Evolutionary conservation across 2,113 vertebrate genomes (phyloP), one percentile per base, ranked within the genome.

Genomic region (Lepus americanus): DNA sequence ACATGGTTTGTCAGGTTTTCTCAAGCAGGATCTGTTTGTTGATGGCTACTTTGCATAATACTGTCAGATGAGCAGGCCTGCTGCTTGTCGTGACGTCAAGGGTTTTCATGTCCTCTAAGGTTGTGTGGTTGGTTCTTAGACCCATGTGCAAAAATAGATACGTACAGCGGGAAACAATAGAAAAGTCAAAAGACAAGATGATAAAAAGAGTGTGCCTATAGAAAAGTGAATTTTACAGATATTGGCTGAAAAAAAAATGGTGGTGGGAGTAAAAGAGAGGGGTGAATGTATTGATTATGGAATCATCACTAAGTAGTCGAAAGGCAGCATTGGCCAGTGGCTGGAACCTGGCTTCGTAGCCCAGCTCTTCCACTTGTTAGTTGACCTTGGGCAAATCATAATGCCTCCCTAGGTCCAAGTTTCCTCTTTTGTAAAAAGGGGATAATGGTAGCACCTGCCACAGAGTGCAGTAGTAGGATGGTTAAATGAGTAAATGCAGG

Each of bases 1-100:
- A 92, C 82, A 51, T 90, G 90, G 85, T 66, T 70, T 95, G 77
- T 96, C 74, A 90, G 85, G 51, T 92, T 96, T 95, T 72, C 49
- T 92, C 55, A 72, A 55, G 92, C 33, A 51, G 73, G 79, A 61
- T 82, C 31, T 53, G 44, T 81, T 69, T 78, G 82, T 73, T 85
- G 86, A 79, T 90, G 51, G 6, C 61, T 73, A 7, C 63, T 74
- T 63, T 82, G 91, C 27, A n/a, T 85, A 55, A 53, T 10, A 2
- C 27, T 4, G 7, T 22, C 16, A 39, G 19, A 39, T 10, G 39
- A 53, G 22, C 59, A 72, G n/a, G 63, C 9, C 44, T n/a, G 22
- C 29, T 53, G 88, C 77, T 76, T 63, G 53, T 84, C 84, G 84
- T 39, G n/a, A 19, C 9, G 3, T 85, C 13, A 59, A 10, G 36